Base-by-base conservation (phyloP, 2,888 invertebrate species). In the Dexiosoma caninum region DNA sequence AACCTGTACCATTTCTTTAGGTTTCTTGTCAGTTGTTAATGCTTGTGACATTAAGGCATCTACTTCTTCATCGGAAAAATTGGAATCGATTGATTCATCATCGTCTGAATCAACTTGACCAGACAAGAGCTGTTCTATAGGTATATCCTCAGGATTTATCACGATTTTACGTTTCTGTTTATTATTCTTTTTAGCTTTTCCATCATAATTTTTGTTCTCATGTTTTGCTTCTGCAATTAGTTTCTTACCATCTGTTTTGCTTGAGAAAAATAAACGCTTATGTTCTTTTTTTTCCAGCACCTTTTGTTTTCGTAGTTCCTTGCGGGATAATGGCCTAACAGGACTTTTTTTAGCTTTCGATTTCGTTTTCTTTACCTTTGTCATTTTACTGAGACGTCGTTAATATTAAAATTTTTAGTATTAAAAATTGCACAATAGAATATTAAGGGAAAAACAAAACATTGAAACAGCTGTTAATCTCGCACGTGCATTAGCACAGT, bases 281-380 rank as follows among this genome's bases (percentile, higher is more conserved):
- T 89, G 88, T 86, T 92, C 89, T 86, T 95, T 96, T 86, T 96
- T 96, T 70, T 93, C 91, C 74, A 93, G 91, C 12, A 94, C 90
- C 83, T 94, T 93, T 78, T 94, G 93, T 88, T 95, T 95, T 0
- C 95, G 92, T n/a, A 93, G 87, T 83, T 93, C 92, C 90, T 95
- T 96, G 21, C 96, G 91, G 0, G 92, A 90, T 84, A 92, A 76
- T 2, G 85, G 82, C 55, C 84, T 84, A 12, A 44, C 49, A 1
- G 78, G 37, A 6, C 57, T 16, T 5, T 23, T 30, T 72, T 85
- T 84, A 27, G 62, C 5, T 81, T 84, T 83, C 6, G 64, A n/a
- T 32, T 74, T 81, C 46, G 51, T 72, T 62, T 81, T 81, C 19
- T 10, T 69, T 16, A 69, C 6, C 64, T 81, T 81, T 2, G 44